Evolutionary conservation across 1,140 invertebrate species (phyloP).

Genomic region (Bombus haemorrhoidalis): DNA sequence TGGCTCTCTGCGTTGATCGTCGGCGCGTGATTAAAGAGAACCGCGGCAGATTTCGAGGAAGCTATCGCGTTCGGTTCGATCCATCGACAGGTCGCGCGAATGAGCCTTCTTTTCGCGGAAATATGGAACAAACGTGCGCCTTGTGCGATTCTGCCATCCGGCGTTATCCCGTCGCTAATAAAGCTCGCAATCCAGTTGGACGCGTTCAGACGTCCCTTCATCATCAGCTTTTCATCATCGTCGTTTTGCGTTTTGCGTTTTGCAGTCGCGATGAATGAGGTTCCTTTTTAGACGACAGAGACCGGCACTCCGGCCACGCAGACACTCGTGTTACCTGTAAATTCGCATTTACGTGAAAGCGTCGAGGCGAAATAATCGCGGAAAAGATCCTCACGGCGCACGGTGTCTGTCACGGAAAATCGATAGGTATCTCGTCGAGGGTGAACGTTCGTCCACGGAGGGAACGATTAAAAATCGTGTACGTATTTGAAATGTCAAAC

Average conservation of each 20-base stretch:
- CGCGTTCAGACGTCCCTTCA: slow-evolving; percentile 19
- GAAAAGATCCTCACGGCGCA: neutral
- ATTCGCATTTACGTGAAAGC: slow-evolving; percentile 33
- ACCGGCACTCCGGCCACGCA: too few relatives aligned
- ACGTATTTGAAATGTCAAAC: neutral
- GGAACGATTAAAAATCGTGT: slow-evolving; percentile 30
- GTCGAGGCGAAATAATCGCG: slow-evolving; percentile 27
- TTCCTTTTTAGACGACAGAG: neutral
- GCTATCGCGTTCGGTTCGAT: neutral
- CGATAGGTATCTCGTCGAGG: slow-evolving; percentile 11
- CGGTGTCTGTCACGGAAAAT: slow-evolving; percentile 13
- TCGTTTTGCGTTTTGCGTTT: slow-evolving; percentile 13
- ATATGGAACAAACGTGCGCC: slow-evolving; percentile 45
- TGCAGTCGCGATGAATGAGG: slow-evolving; percentile 20
- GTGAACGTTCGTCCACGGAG: neutral
- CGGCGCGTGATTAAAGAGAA: slow-evolving; percentile 32
- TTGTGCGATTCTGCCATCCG: slow-evolving; percentile 13
- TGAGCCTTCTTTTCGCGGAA: slow-evolving; percentile 21
- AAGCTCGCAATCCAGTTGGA: slow-evolving; percentile 42
- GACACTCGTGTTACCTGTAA: slow-evolving; percentile 12
- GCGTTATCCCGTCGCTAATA: slow-evolving; percentile 42
- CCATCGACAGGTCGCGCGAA: slow-evolving; percentile 10
- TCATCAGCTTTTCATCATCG: slow-evolving; percentile 40
- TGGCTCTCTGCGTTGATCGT: neutral
- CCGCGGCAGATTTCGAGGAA: slow-evolving; percentile 31